These are phyloP conservation scores for Tenrec ecaudatus DNA, from an alignment of 2,113 vertebrate species.

Conservation along the genomic window DNA sequence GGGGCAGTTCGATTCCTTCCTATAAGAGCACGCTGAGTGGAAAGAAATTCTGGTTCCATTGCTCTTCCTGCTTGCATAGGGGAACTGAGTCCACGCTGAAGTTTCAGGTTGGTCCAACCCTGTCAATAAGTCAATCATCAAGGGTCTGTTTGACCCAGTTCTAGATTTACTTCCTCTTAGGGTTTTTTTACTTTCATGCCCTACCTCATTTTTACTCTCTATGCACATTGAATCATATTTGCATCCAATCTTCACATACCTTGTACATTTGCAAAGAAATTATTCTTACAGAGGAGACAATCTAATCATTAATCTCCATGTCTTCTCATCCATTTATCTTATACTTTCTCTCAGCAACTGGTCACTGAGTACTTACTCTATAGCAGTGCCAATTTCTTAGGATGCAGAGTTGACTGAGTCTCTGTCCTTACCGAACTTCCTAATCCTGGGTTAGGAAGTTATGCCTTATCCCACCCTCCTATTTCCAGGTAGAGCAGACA, in stretches of 20 bases:
- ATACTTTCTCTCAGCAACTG: neutral
- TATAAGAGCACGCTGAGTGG: neutral
- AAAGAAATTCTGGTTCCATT: neutral
- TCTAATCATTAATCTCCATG: neutral
- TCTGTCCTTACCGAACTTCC: neutral
- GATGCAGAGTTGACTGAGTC: neutral
- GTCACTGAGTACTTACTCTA: neutral
- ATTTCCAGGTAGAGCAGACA: fast-evolving
- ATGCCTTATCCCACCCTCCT: neutral
- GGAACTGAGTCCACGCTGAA: neutral
- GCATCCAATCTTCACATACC: neutral
- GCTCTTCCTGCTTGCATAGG: neutral
- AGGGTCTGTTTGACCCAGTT: neutral
- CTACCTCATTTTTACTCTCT: neutral
- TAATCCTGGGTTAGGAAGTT: neutral
- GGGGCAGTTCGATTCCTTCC: neutral
- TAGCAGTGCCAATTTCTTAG: neutral
- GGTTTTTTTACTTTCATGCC: neutral
- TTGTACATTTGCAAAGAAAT: neutral
- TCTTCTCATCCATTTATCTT: neutral
- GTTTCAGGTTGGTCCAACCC: neutral
- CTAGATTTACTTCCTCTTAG: constrained; percentile 6
- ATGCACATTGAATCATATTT: neutral
- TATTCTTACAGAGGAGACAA: constrained; percentile 21
- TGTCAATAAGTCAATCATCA: neutral